Evolutionary conservation across 2,113 vertebrate species (phyloP), one percentile per base, ranked within the genome.

Genomic region (Cisticola juncidis): DNA sequence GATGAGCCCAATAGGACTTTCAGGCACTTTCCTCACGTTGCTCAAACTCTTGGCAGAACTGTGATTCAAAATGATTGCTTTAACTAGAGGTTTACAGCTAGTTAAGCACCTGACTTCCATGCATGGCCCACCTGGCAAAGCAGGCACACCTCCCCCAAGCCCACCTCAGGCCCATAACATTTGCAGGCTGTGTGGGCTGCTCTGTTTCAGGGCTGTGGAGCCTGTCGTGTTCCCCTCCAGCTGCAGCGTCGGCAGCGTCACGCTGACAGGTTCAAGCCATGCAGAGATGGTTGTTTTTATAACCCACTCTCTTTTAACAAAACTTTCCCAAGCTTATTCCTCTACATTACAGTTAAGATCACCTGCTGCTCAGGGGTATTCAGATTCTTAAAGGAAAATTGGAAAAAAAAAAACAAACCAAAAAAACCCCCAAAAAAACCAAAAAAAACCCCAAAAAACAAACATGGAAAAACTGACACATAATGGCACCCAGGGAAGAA

Each of bases 281-380:
- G 92, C 94, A 76, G 92, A 94, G 83, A 96, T 10, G 9, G 53
- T 81, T 97, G 92, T 96, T 97, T 97, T 94, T 73, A 86, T 90
- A 97, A 96, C 90, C 64, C 14, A 3, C 57, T 86, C 65, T 90
- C 93, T 89, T 97, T 92, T 88, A 94, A 97, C 64, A 91, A 92
- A 97, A 94, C 86, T 95, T 97, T 95, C 95, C 83, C 94, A 95
- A 96, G 93, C 90, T 91, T 88, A 81, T 89, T 92, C 53, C 44
- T 90, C 86, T 80, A 48, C 3, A 4, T 58, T 92, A 76, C 5
- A 72, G 57, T 69, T 42, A 81, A 47, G 92, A 86, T 90, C 86
- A 91, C 92, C 90, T 95, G 70, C 88, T 94, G 90, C 72, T 95
- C 60, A 64, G 47, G 14, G 21, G 16, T 28, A 90, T 86, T 78